Base-by-base conservation (phyloP, 2,113 vertebrate species). In the Artemisiospiza belli region DNA sequence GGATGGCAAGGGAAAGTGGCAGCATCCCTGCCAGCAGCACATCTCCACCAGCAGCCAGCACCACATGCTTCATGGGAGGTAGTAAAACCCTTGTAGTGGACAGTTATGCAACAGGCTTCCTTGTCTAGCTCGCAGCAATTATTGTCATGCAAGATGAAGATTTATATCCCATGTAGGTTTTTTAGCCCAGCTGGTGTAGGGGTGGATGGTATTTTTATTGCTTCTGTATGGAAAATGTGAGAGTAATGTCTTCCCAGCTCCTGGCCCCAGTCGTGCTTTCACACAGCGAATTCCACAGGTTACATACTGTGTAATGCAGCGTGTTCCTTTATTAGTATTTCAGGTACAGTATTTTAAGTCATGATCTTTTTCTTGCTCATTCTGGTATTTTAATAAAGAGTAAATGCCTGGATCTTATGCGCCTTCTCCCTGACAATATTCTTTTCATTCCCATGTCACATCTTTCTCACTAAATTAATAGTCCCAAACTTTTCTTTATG, bases 141-240 rank as follows among this genome's bases (percentile, higher is more conserved):
- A 92, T 68, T 94, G 85, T 93, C 64, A 1, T 54, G 80, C 67
- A 46, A 74, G 74, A 95, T 75, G 86, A 96, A 96, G 93, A 96
- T 96, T 93, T 95, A 92, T 95, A 77, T 77, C 82, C 85, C 49
- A 0, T 84, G 86, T 64, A 96, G 92, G 83, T 87, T 96, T 96
- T 92, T 92, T 94, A 90, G 89, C 85, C 92, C 96, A 94, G 92
- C 94, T 96, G 92, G 94, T 94, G 83, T 90, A 95, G 83, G 58
- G 93, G 93, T 84, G 93, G 95, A 93, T 95, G 94, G 84, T 96
- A 97, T 96, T 97, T 97, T 97, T 96, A 95, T 94, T 95, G 89
- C 74, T 95, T 49, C 68, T 94, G 35, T 82, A 89, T 78, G 88
- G 94, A 93, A 96, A 96, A 97, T 90, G 77, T 87, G 86, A 90